These are phyloP conservation scores for Platyrinchus mystaceus DNA, from an alignment of 2,797 vertebrate species.

Conservation along the genomic window DNA sequence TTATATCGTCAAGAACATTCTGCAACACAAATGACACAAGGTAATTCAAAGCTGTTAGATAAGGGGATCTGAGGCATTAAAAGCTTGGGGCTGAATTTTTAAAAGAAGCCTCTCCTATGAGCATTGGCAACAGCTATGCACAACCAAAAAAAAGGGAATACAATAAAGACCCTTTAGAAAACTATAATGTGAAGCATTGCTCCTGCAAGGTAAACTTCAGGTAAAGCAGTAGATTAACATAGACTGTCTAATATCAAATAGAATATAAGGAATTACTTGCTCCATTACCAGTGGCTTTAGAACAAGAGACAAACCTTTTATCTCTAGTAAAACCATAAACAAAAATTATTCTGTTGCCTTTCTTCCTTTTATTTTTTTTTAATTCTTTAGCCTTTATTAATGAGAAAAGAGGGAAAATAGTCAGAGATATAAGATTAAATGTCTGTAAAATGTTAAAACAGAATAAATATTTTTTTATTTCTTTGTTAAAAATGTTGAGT, in stretches of 20 bases:
- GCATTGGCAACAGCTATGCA: not conserved
- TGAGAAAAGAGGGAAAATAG: not conserved
- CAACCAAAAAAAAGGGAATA: not conserved
- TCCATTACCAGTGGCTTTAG: not conserved
- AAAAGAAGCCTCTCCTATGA: not conserved
- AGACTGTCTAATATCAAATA: not conserved
- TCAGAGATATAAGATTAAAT: not conserved
- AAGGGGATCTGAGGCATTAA: not conserved
- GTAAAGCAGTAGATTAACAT: not conserved
- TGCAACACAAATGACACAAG: not conserved
- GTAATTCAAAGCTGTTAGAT: constrained; percentile 32
- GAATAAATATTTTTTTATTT: not conserved
- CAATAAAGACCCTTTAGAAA: not conserved
- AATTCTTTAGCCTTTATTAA: not conserved
- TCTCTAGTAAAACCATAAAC: not conserved
- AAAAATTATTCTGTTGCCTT: not conserved
- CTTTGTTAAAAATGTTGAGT: not conserved
- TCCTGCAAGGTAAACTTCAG: not conserved
- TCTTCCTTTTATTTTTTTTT: not conserved
- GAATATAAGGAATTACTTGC: not conserved
- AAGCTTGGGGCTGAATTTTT: constrained; percentile 4
- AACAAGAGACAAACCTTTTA: not conserved
- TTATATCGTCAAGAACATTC: constrained; percentile 12
- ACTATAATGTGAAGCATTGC: not conserved
- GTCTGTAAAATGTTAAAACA: not conserved